These are phyloP conservation scores for Papilio glaucus DNA, from an alignment of 1,140 invertebrate species.

Conservation along the genomic window DNA sequence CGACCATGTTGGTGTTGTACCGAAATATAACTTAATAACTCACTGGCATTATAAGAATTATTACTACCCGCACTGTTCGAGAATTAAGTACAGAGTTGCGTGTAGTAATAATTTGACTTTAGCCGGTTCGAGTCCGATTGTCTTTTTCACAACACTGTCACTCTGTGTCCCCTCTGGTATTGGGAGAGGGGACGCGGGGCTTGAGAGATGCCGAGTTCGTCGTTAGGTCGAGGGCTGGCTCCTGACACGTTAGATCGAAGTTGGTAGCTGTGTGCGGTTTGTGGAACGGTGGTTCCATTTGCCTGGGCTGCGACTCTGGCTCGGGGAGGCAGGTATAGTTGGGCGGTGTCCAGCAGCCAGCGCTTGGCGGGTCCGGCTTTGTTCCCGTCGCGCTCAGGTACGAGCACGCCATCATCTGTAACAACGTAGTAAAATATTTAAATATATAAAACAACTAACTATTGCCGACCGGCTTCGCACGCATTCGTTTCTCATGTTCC, in stretches of 20 bases:
- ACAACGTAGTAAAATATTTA: constrained; percentile 47
- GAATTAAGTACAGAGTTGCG: constrained; percentile 30
- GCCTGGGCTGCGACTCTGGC: constrained; percentile 39
- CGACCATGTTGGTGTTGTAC: constrained; percentile 38
- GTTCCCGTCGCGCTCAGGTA: constrained; percentile 65
- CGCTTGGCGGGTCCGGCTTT: constrained; percentile 53
- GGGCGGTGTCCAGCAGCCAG: constrained; percentile 69
- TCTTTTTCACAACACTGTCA: constrained; percentile 76
- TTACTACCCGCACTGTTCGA: constrained; percentile 53
- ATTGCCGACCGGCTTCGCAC: no score
- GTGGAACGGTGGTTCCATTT: constrained; percentile 38
- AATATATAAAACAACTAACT: background rate
- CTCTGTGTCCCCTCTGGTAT: constrained; percentile 61
- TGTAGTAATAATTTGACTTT: constrained; percentile 58
- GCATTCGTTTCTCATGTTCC: no score
- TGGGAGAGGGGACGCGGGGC: constrained; percentile 50
- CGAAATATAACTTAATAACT: constrained; percentile 71
- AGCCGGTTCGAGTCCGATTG: constrained; percentile 53
- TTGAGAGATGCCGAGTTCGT: constrained; percentile 55
- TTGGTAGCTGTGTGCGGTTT: constrained; percentile 33
- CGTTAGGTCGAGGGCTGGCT: constrained; percentile 70
- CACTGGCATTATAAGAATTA: constrained; percentile 60
- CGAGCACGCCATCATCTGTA: constrained; percentile 81
- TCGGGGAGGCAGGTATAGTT: constrained; percentile 46
- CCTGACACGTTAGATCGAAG: constrained; percentile 36